Base-by-base conservation (phyloP, 2,888 invertebrate genomes). In the Brachyopa scutellaris region DNA sequence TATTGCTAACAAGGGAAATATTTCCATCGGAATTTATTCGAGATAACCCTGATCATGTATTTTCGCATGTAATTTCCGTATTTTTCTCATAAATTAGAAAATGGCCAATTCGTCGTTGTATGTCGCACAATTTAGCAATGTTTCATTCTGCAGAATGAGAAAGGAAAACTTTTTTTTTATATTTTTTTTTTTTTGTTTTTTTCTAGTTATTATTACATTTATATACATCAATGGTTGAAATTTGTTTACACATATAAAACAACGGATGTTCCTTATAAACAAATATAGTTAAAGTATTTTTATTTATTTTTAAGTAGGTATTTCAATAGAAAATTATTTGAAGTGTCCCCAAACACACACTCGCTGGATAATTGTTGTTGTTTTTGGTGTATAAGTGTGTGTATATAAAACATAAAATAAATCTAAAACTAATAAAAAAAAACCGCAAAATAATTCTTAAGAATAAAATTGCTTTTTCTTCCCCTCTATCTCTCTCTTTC, bases 321-420 rank as follows among this genome's bases (percentile, higher is more conserved):
- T 74, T 64, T 76, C 51, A 69, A 76, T 70, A 83, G 57, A 70
- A 77, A 76, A 72, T 82, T 57, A 26, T 61, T 84, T 74, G 62
- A 53, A 73, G 29, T 73, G 62, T 55, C 66, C 33, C 45, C 29
- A 38, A 26, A 74, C 66, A 72, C 74, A 80, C 76, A 73, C 61
- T 82, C 70, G 11, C 53, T 69, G 62, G 66, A 77, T 47, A 84
- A 73, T 69, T 61, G 31, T 61, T 76, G 74, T n/a, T 78, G 61
- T 29, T 76, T 26, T 64, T 47, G 49, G 42, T 70, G 61, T 73
- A 70, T 77, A 78, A 67, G 21, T n/a, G 42, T 36, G 57, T 49
- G 49, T 53, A 55, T 61, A 36, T 42, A 61, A 40, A 64, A 67
- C 31, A 70, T 4, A 62, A 62, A 38, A 33, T 64, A 61, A 36